Conservation (phyloP, 1,140 invertebrate species). For the Atta colombica region DNA sequence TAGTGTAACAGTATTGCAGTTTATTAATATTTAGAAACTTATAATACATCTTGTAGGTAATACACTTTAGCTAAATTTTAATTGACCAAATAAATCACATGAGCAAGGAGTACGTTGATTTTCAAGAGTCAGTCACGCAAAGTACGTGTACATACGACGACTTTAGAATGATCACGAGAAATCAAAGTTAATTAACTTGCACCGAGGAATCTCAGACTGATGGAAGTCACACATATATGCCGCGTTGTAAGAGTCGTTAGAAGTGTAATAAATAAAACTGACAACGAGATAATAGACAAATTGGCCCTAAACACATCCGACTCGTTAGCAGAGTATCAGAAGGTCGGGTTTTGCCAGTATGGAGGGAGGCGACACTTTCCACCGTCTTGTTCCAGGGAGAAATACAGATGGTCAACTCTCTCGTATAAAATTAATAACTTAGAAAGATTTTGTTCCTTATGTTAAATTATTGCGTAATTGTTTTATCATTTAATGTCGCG, state of each 20-base stretch:
- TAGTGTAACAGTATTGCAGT: neutral
- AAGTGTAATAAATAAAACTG: constrained; percentile 83
- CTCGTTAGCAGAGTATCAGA: constrained; percentile 80
- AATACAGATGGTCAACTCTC: neutral
- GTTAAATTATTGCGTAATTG: neutral
- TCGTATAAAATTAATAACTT: neutral
- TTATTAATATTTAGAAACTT: neutral
- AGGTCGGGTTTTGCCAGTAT: constrained; percentile 74
- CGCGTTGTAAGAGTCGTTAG: constrained; percentile 47
- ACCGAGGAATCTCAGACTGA: constrained; percentile 55
- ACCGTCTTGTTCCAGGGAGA: neutral
- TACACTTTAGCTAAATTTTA: neutral
- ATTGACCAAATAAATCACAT: neutral
- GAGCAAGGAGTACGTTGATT: neutral
- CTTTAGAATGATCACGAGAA: constrained; percentile 20
- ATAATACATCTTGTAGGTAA: neutral
- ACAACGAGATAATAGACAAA: constrained; percentile 85
- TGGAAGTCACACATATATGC: constrained; percentile 47
- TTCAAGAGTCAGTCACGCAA: constrained; percentile 14
- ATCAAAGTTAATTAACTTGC: constrained; percentile 62
- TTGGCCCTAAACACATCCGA: constrained; percentile 84
- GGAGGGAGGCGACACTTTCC: constrained; percentile 23
- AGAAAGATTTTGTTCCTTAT: neutral
- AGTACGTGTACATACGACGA: neutral
- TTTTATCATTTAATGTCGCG: neutral